Base-by-base conservation (phyloP, 2,888 invertebrate genomes). In the Pollenia griseotomentosa region DNA sequence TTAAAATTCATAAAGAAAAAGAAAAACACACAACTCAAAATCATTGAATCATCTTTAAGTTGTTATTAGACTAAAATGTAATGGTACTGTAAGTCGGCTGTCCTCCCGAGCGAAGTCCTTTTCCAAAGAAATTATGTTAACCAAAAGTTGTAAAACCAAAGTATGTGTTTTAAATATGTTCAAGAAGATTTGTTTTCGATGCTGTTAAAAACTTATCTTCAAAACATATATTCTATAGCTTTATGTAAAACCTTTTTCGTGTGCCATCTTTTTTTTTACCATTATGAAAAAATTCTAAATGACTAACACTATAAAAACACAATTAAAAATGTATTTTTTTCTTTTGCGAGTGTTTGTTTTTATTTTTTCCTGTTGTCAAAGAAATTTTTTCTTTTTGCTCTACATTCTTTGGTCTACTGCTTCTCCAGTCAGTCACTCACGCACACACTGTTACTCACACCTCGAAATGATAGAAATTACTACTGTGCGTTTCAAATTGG, bases 281-380 rank as follows among this genome's bases (percentile, higher is more conserved):
- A 51, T 2, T 19, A 14, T 14, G 23, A 78, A 68, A 46, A 74
- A 55, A 61, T 55, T 46, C 46, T 55, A 61, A 86, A 78, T 74
- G 63, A 57, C 73, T 55, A 44, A 81, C 77, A 83, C 53, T 68
- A 86, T 83, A 55, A 78, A 77, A 83, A 77, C 66, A 78, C 81
- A 77, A 81, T 78, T 81, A 87, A 78, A 87, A 80, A 74, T 79
- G 73, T 48, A 81, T 87, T 70, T 78, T 78, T 86, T 65, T 83
- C 23, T 71, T n/a, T 23, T 42, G 6, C 46, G 61, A 81, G n/a
- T 68, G 57, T 87, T 80, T 53, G 68, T 53, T 44, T 68, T 65
- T 59, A 40, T 57, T 42, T 71, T 75, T 63, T 68, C n/a, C 55
- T 86, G 23, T 65, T 75, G 53, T 79, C 63, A 66, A 77, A 61